Base-by-base conservation (phyloP, 1,140 invertebrate genomes). In the Dinoponera quadriceps region DNA sequence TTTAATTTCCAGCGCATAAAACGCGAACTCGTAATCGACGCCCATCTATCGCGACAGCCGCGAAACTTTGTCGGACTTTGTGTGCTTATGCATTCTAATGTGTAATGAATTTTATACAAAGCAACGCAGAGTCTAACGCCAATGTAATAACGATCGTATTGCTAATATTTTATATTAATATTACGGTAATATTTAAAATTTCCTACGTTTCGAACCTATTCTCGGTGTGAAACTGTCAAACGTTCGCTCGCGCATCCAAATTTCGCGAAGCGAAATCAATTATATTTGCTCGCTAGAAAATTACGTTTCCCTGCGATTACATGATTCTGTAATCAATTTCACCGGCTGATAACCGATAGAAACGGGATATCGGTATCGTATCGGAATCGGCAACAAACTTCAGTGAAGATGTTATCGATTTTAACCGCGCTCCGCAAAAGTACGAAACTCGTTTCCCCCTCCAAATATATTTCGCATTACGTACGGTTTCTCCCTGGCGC, bases 371-470 rank as follows among this genome's bases (percentile, higher is more conserved):
- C 38, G 22, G 18, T 33, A 5, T 60, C 33, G 57, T 33, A 48
- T 60, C 38, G 18, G 27, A 74, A 25, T 63, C n/a, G 18, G 22
- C 27, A 27, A 3, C 20, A 18, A 74, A 62, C 57, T 74, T 74
- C 27, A 27, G 49, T 11, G 38, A 11, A 74, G 38, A 13, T 14
- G 38, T 20, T 33, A 27, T 74, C 72, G 57, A 74, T 74, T 74
- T 74, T 62, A 74, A 27, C 38, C 18, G 13, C 27, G 59, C 71
- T 74, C 22, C n/a, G 38, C 38, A 73, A 73, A 73, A 73, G 29
- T 57, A 25, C 3, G 25, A 49, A 62, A 49, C 57, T 44, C 44
- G 25, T 29, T 16, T 22, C 57, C 49, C 38, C 7, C 44, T 75
- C 29, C 27, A 14, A 49, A 63, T 75, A 62, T 22, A 65, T 63